phyloP scores from a whole-genome alignment of 2,888 invertebrate genomes.

The Sarcophaga subvicina region DNA sequence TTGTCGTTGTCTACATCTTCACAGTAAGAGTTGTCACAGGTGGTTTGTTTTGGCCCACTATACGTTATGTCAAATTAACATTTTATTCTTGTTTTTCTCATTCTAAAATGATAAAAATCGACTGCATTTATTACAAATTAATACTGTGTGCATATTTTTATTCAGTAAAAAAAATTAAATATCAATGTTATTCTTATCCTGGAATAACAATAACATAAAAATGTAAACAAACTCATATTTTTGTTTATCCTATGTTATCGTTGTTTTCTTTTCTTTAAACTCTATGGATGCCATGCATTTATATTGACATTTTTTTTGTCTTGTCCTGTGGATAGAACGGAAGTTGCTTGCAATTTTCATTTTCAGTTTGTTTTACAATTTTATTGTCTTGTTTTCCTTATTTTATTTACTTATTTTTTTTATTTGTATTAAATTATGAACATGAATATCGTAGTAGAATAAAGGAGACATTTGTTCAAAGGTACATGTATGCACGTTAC shows the following conservation, averaged over 20 bases:
- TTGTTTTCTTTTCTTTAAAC: slow-evolving; percentile 30
- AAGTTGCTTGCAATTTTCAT: slow-evolving; percentile 48
- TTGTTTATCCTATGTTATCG: slow-evolving; percentile 28
- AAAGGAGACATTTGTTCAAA: not conserved
- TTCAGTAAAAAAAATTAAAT: not conserved
- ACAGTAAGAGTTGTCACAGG: too few relatives aligned
- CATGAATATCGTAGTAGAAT: slow-evolving; percentile 33
- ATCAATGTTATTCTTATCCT: slow-evolving; percentile 37
- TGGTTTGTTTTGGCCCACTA: too few relatives aligned
- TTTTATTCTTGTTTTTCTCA: too few relatives aligned
- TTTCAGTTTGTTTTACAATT: slow-evolving; percentile 32
- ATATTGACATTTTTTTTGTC: slow-evolving; percentile 33
- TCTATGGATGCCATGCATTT: slow-evolving; percentile 31
- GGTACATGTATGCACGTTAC: not conserved
- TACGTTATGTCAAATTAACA: too few relatives aligned
- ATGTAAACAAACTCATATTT: slow-evolving; percentile 57
- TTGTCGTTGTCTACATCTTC: too few relatives aligned
- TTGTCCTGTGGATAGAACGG: slow-evolving; percentile 43
- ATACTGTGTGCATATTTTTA: slow-evolving; percentile 36
- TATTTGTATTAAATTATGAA: slow-evolving; percentile 50
- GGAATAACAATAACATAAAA: slow-evolving; percentile 28
- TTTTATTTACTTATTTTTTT: not conserved
- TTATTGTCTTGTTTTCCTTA: slow-evolving; percentile 9
- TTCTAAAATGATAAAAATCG: not conserved
- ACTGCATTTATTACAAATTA: not conserved